phyloP scores from a whole-genome alignment of 2,113 vertebrate species.

The Mirounga angustirostris region DNA sequence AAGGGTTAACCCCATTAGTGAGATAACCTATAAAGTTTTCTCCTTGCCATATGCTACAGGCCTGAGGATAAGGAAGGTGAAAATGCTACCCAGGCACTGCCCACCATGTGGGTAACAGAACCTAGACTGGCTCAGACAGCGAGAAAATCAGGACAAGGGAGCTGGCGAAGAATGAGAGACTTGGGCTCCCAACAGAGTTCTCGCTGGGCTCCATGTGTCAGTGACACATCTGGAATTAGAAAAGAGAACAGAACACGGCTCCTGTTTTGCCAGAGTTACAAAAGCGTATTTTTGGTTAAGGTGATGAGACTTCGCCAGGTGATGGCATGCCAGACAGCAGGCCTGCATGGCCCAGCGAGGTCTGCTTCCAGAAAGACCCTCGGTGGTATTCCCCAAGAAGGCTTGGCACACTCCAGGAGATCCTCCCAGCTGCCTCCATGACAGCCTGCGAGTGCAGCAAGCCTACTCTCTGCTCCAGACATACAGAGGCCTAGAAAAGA shows the following conservation, averaged over 20 bases:
- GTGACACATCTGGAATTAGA: not conserved
- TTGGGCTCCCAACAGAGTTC: slow-evolving; percentile 23
- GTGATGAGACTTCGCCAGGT: not conserved
- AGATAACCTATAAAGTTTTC: not conserved
- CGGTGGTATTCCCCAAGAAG: not conserved
- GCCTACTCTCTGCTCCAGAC: not conserved
- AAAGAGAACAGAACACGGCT: slow-evolving; percentile 10
- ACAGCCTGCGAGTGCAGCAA: not conserved
- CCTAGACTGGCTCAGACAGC: not conserved
- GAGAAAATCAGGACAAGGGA: not conserved
- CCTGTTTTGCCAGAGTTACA: not conserved
- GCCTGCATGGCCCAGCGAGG: not conserved
- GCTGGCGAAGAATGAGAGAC: not conserved
- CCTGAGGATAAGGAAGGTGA: not conserved
- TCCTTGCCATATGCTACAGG: not conserved
- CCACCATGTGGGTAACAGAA: not conserved
- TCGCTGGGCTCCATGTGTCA: not conserved
- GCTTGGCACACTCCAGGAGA: not conserved
- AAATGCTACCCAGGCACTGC: not conserved
- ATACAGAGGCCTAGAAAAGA: not conserved
- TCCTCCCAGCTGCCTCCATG: not conserved
- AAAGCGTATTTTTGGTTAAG: slow-evolving; percentile 4
- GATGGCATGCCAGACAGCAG: not conserved
- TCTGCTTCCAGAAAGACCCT: not conserved
- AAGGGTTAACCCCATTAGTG: not conserved